Evolutionary conservation across 2,113 vertebrate species (phyloP).

Genomic region (Rhynchomys soricoides): DNA sequence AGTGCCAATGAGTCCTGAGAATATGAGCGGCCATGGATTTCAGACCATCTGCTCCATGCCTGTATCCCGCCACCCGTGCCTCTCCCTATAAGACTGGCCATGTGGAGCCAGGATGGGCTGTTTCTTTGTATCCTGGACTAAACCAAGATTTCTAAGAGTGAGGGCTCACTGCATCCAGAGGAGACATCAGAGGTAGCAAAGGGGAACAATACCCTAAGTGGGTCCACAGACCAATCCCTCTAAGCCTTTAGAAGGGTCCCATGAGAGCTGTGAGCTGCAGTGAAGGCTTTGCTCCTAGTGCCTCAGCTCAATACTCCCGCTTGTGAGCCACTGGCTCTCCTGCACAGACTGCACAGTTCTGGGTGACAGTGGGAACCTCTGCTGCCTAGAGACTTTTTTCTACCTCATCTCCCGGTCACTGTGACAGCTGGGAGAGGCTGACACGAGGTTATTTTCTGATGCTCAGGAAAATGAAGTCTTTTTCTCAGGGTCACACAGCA

Average conservation of each 20-base stretch:
- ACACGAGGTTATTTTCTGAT: background rate
- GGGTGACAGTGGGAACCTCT: rapidly evolving
- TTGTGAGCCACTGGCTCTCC: background rate
- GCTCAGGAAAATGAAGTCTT: background rate
- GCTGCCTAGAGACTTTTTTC: background rate
- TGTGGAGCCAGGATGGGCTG: rapidly evolving
- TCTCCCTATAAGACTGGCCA: background rate
- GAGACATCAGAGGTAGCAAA: no score
- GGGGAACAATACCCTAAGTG: background rate
- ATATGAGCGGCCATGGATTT: background rate
- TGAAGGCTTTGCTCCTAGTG: no score
- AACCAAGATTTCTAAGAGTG: background rate
- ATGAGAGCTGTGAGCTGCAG: background rate
- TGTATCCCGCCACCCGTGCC: background rate
- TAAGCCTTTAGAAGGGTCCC: background rate
- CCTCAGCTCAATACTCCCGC: background rate
- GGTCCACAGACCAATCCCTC: background rate
- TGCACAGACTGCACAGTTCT: background rate
- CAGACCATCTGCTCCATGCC: background rate
- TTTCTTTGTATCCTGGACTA: background rate
- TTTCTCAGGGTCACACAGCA: background rate
- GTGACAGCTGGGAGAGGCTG: background rate
- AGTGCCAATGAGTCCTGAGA: background rate
- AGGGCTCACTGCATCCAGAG: rapidly evolving
- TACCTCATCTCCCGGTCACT: background rate